Evolutionary conservation across 1,140 invertebrate genomes (phyloP), one percentile per base, ranked within the genome.

Genomic region (Drosophila guanche): DNA sequence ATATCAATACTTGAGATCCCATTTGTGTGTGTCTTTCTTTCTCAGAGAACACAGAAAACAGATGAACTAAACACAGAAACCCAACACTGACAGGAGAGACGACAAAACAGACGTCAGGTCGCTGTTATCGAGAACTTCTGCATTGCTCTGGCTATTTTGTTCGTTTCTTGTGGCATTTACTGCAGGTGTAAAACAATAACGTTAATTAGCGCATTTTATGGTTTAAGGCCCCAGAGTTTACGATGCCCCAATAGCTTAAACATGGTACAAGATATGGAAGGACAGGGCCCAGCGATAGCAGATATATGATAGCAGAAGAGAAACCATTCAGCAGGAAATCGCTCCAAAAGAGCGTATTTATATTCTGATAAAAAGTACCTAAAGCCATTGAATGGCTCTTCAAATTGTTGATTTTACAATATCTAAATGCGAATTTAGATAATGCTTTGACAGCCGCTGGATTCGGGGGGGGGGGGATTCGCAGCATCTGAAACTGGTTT

Each of bases 171-270:
- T 37, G 33, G 20, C 57, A 20, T 65, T 65, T 65, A 65, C 63
- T 60, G 63, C 22, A 29, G 7, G 12, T 41, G 58, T 62, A 27
- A 43, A 65, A 63, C 22, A 43, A 42, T 20, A 60, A 33, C 20
- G 20, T 33, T 23, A 67, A 66, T 67, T 67, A 67, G 61, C 46
- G n/a, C 1, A 8, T 40, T 59, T 59, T 16, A 29, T 33, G 33
- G 45, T 46, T 67, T n/a, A 67, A 67, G 37, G 62, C 62, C 20
- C 7, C 29, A 16, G 7, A 37, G 29, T 65, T 65, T 65, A 65
- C 61, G 61, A 65, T 23, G 7, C 23, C 29, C 43, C 7, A 65
- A 63, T 63, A 63, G 58, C 10, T 37, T 4, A 4, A 12, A 63
- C 63, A 63, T 65, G 22, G 61, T 41, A 41, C 43, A 8, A 54